These are phyloP conservation scores for Drosophila oshimai DNA, from an alignment of 1,140 invertebrate genomes.

Conservation along the genomic window DNA sequence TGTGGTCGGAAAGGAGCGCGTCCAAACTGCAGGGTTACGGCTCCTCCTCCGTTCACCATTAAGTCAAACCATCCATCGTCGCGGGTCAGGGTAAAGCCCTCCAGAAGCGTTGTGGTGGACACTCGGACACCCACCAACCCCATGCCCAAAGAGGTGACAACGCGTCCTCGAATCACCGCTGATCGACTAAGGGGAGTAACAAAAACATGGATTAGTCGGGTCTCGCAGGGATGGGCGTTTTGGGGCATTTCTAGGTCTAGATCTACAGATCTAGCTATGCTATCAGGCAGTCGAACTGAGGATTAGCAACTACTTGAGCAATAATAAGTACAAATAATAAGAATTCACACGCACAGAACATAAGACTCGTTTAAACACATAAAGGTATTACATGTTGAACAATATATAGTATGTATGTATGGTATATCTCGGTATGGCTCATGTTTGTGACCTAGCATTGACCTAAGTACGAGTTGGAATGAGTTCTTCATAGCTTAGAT, in stretches of 20 bases:
- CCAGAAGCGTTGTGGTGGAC: conserved; percentile 92
- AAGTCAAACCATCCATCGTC: conserved; percentile 98
- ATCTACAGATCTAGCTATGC: conserved; percentile 37
- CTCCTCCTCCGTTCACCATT: conserved; percentile 97
- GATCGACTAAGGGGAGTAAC: conserved; percentile 89
- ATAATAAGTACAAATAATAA: conserved; percentile 68
- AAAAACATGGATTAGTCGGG: conserved; percentile 53
- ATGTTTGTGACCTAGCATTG: conserved; percentile 64
- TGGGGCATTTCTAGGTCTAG: conserved; percentile 1
- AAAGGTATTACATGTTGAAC: conserved; percentile 78
- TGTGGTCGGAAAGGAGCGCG: conserved; percentile 95
- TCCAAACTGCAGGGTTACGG: conserved; percentile 96
- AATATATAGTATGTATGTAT: conserved; percentile 53
- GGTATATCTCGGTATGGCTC: conserved; percentile 35
- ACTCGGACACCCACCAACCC: conserved; percentile 97
- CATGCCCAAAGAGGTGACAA: conserved; percentile 94
- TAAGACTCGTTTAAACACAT: conserved; percentile 77
- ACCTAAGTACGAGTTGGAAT: conserved; percentile 45
- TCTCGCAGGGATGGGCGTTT: conserved; percentile 37
- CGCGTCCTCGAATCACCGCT: conserved; percentile 96
- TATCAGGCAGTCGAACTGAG: conserved; percentile 56
- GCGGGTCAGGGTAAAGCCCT: conserved; percentile 96
- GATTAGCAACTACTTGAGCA: conserved; percentile 63
- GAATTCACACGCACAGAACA: conserved; percentile 78
- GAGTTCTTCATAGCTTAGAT: conserved; percentile 63